These are phyloP conservation scores for Microcebus ravelobensis DNA, from an alignment of 2,113 vertebrate genomes.

Conservation along the genomic window DNA sequence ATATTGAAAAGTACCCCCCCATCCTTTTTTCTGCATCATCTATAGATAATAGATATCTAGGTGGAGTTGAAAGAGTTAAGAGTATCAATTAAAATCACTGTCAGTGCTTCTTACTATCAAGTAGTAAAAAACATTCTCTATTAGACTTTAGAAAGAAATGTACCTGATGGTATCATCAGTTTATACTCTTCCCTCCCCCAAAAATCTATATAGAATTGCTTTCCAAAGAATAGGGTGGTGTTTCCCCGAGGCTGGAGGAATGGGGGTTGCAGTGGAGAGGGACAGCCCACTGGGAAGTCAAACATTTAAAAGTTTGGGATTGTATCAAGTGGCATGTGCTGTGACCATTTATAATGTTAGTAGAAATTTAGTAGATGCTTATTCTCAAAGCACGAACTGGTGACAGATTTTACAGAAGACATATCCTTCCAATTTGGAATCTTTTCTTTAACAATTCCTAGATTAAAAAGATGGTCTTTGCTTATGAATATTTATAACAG, in stretches of 20 bases:
- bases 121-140: slow-evolving; percentile 29
- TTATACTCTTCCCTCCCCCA: slow-evolving; percentile 57
- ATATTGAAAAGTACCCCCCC: slow-evolving; percentile 86
- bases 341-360: slow-evolving; percentile 68
- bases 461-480: slow-evolving; percentile 72
- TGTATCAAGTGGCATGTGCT: slow-evolving; percentile 63
- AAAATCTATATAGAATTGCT: neutral
- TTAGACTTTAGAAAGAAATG: neutral
- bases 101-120: slow-evolving; percentile 39
- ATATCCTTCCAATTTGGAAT: slow-evolving; percentile 67
- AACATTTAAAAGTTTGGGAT: slow-evolving; percentile 36
- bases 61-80: slow-evolving; percentile 5
- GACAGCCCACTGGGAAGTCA: neutral
- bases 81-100: neutral
- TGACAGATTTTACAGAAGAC: slow-evolving; percentile 65
- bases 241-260: slow-evolving; percentile 14
- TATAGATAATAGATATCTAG: slow-evolving; percentile 17
- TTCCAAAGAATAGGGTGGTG: neutral
- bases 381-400: slow-evolving; percentile 73
- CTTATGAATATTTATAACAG: slow-evolving; percentile 79
- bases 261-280: neutral
- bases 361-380: slow-evolving; percentile 74
- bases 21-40: slow-evolving; percentile 78
- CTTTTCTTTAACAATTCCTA: slow-evolving; percentile 56
- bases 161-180: slow-evolving; percentile 11